Percentiles rank a stretch among this genome's conserved stretches.
Evolutionary conservation across 2,113 vertebrate species (phyloP).

Genomic region (Gallinago undulata): DNA sequence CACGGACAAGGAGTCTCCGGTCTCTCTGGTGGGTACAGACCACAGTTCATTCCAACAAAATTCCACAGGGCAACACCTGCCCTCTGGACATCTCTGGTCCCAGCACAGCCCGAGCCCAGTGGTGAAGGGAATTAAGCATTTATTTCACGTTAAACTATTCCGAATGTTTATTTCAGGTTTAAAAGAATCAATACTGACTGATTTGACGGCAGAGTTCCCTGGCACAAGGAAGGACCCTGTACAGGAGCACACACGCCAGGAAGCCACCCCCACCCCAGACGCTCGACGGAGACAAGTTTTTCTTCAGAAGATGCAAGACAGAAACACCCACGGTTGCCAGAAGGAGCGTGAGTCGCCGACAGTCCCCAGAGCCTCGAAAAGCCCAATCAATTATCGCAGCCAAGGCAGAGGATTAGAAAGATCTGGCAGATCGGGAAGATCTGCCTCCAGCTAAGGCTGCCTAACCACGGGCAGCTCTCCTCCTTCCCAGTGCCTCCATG

Average conservation of each 20-base stretch:
- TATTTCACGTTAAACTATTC: neutral
- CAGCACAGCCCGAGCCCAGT: neutral
- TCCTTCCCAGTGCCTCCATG: neutral
- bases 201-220: neutral
- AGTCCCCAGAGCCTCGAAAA: neutral
- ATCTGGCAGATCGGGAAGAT: neutral
- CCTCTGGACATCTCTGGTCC: neutral
- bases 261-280: neutral
- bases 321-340: fast-evolving
- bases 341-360: neutral
- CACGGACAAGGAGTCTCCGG: neutral
- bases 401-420: neutral
- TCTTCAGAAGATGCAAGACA: neutral
- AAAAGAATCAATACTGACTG: neutral
- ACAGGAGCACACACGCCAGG: fast-evolving
- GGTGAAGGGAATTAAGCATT: neutral
- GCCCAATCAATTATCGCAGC: neutral
- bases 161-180: neutral
- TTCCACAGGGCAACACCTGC: neutral
- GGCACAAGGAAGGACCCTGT: neutral
- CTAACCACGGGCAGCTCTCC: neutral
- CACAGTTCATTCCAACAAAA: neutral
- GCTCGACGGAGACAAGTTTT: neutral
- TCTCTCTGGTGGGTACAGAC: neutral
- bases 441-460: neutral